A percentile compares a stretch with the other conserved stretches of the same genome.
Conservation (phyloP, 2,888 invertebrate species). For the Dyspetes luteomarginatus region DNA sequence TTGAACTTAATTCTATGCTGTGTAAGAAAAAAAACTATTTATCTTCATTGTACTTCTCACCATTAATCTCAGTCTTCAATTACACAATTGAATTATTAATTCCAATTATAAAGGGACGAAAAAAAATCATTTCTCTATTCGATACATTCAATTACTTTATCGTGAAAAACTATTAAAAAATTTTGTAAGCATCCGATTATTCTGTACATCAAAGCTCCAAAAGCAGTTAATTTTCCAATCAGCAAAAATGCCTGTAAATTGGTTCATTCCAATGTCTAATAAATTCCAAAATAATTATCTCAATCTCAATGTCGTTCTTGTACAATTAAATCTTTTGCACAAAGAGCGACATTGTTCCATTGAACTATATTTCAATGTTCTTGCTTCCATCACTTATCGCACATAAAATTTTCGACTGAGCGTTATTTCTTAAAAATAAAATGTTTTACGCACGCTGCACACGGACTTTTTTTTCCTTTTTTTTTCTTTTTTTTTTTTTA, state of each 20-base stretch:
- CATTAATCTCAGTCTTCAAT: no score
- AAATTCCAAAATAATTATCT: not conserved
- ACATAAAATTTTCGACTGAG: conserved; percentile 29
- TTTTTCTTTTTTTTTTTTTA: not conserved
- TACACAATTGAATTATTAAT: no score
- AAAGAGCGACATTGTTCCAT: conserved; percentile 25
- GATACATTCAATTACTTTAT: no score
- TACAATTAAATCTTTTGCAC: conserved; percentile 33
- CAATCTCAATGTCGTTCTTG: conserved; percentile 25
- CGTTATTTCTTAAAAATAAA: conserved; percentile 13
- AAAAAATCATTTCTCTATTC: no score
- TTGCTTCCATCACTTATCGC: conserved; percentile 40
- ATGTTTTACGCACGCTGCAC: conserved; percentile 79
- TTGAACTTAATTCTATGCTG: no score
- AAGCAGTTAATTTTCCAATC: no score
- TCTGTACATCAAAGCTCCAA: no score
- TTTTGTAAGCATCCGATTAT: no score
- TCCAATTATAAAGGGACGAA: no score
- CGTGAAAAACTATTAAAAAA: no score
- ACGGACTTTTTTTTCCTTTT: conserved; percentile 76
- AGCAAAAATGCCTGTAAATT: not conserved
- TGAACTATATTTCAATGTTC: conserved; percentile 22
- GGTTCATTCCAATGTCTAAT: not conserved
- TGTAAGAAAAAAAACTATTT: no score
- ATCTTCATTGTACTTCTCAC: no score